These are phyloP conservation scores for Pseudoatta argentina DNA, from an alignment of 1,140 invertebrate species.

Conservation along the genomic window DNA sequence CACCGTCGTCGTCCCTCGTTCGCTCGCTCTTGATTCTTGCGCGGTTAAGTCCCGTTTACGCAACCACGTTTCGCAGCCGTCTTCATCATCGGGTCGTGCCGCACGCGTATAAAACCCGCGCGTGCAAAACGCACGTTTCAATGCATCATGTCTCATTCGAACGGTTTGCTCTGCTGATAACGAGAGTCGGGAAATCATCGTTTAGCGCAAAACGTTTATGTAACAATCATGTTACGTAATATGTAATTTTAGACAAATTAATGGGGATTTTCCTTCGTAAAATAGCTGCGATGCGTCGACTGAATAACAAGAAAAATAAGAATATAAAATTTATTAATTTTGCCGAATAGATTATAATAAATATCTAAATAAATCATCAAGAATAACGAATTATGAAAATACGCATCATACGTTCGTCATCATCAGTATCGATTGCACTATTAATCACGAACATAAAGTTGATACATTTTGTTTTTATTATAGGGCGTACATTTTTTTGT, in stretches of 20 bases:
- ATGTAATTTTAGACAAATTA: constrained; percentile 29
- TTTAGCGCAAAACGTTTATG: constrained; percentile 52
- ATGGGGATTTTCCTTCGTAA: constrained; percentile 32
- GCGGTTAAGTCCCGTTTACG: constrained; percentile 60
- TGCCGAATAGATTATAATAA: background rate
- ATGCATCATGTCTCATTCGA: constrained; percentile 25
- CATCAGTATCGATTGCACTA: constrained; percentile 32
- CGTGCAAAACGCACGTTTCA: background rate
- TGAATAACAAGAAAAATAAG: background rate
- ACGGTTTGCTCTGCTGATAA: constrained; percentile 23
- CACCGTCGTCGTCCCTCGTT: constrained; percentile 28
- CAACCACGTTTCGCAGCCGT: constrained; percentile 42
- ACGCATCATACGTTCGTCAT: background rate
- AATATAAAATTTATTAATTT: background rate
- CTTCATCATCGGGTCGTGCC: background rate
- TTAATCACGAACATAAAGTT: constrained; percentile 8
- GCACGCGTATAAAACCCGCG: constrained; percentile 1
- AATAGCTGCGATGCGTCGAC: background rate
- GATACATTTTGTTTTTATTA: background rate
- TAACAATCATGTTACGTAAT: constrained; percentile 47
- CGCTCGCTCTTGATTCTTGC: constrained; percentile 18
- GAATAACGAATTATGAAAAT: background rate
- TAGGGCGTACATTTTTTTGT: background rate
- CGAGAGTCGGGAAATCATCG: constrained; percentile 29
- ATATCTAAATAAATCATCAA: background rate